phyloP scores from a whole-genome alignment of 2,888 invertebrate species.

The Orchesellides sinensis region DNA sequence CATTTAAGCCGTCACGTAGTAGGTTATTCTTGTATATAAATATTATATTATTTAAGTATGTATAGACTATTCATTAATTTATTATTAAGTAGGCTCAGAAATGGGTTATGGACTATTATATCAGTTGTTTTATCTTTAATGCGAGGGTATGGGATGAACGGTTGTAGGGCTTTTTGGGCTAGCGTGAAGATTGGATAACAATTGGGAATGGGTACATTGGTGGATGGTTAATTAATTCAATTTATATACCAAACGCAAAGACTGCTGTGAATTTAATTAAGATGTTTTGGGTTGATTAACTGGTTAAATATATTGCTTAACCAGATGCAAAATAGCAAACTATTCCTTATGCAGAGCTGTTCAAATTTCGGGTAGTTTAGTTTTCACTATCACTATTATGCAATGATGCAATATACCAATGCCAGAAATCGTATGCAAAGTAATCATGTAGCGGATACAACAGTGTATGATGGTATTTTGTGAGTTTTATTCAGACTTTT shows the following conservation, averaged over 20 bases:
- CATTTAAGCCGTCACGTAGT: too few species aligned
- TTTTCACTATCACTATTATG: conserved; percentile 21
- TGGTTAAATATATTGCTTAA: not conserved
- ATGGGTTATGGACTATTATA: not conserved
- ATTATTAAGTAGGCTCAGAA: conserved; percentile 13
- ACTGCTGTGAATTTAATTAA: conserved; percentile 53
- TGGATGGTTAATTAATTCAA: conserved; percentile 21
- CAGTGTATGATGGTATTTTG: too few species aligned
- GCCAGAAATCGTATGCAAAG: too few species aligned
- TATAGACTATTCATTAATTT: too few species aligned
- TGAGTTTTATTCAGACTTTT: not conserved
- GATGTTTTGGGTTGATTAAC: not conserved
- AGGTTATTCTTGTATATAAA: too few species aligned
- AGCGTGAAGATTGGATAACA: not conserved
- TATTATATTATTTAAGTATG: too few species aligned
- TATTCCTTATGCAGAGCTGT: not conserved
- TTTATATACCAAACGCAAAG: conserved; percentile 43
- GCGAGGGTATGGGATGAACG: too few species aligned
- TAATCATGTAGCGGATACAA: too few species aligned
- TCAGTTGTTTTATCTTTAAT: too few species aligned
- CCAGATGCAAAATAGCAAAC: not conserved
- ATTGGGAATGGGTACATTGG: not conserved
- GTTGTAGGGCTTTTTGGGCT: too few species aligned
- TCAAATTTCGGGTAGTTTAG: not conserved
- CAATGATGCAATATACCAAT: not conserved